Evolutionary conservation across 2,797 vertebrate genomes (phyloP), one percentile per base, ranked within the genome.

Genomic region (Meda fulgida): DNA sequence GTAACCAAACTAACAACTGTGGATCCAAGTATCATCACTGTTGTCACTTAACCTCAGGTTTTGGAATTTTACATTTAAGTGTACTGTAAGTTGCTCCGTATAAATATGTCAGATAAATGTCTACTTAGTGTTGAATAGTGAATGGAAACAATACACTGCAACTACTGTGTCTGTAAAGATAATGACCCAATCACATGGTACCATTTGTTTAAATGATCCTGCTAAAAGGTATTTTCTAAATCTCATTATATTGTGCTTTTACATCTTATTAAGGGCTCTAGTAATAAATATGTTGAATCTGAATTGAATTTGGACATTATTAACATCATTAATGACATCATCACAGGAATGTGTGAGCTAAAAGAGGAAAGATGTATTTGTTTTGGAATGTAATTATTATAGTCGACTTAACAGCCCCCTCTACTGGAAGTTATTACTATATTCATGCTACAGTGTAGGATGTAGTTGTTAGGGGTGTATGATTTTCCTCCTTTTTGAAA

Each of bases 381-480:
- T 29, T 0, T 21, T 73, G 19, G 18, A 29, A 31, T 75, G 16
- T 48, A 23, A 31, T 65, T 40, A 10, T 1, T 19, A 13, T 8
- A 34, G 4, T 23, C 8, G 7, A 13, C 73, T 83, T 87, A 89
- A 89, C 89, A 92, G 92, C 92, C 78, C 91, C 93, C 92, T 91
- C 93, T 93, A 40, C 89, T 92, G 94, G 93, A 78, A 84, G 86
- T 81, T 85, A 76, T 1, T 43, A 79, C 63, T 66, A 88, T 65
- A 76, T 84, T 76, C 91, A 91, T 43, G 34, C 16, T 18, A 26
- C 55, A 34, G 40, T 53, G n/a, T 21, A 66, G 19, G 76, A 63
- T 76, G 31, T 58, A 83, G 84, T 88, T 85, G 84, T 69, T 86
- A 73, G 48, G 40, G 58, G 29, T 34, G 67, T 29, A 3, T 53